Base-by-base conservation (phyloP, 1,140 invertebrate genomes). In the Bombus turneri region DNA sequence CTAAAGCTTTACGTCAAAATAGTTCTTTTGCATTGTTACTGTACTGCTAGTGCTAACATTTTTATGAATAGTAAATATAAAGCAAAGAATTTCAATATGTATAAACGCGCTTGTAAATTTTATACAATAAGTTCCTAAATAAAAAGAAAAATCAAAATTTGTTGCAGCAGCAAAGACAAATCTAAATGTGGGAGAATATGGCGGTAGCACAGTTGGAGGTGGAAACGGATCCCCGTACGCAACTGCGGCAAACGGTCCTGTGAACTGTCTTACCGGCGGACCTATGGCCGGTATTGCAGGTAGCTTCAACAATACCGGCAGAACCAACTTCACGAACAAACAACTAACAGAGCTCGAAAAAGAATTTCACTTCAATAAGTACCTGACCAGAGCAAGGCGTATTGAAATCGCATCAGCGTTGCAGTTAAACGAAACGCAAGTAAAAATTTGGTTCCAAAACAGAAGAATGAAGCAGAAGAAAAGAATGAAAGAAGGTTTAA, bases 341-440 rank as follows among this genome's bases (percentile, higher is more conserved):
- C 99, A 99, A 94, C 96, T 99, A 74, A 99, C 99, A 2, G 99
- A 99, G 95, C 96, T 99, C 88, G 99, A 99, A 94, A 99, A 99
- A 94, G 99, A 99, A 95, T 99, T 99, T 95, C 99, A 99, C 95
- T 99, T 99, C 95, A 99, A 99, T 96, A 99, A 99, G 95, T 99
- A 99, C 96, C 96, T 99, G 91, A 99, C 99, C 5, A 96, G 99
- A 87, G 99, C 98, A 13, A 95, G 99, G 89, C 96, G 99, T 88
- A 99, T 99, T 91, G 99, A 99, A 95, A 99, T 99, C 88, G 99
- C 99, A 0, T 98, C 98, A 1, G 97, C 98, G 3, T 95, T 99
- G 31, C 98, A 99, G 93, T 96, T 99, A 9, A 99, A 99, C 94
- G 99, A 99, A 94, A 99, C 99, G 0, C 98, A 99, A 95, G 96